Evolutionary conservation across 2,797 vertebrate genomes (phyloP), one percentile per base, ranked within the genome.

Genomic region (Pelobates cultripes): DNA sequence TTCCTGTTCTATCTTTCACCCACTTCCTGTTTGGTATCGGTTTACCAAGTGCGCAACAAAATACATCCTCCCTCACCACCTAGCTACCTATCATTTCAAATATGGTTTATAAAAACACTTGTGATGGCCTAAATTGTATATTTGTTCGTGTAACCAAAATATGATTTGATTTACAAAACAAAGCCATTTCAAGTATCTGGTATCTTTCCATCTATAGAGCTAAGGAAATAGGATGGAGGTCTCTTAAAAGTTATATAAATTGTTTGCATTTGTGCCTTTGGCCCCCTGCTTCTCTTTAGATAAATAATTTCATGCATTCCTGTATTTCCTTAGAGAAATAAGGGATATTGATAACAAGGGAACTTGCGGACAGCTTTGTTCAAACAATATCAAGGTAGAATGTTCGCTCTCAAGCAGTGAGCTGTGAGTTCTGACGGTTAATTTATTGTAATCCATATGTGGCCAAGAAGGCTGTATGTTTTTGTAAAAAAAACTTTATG

Each of bases 291-390:
- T 74, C 53, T 70, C 76, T 63, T 78, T 78, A 63, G 53, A 83
- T 83, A 83, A 83, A 83, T 74, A 83, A 78, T 78, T 75, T 83
- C 12, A 40, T 41, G 73, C 76, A 78, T 83, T 83, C 71, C 55
- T 69, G 71, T 42, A 63, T 83, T 83, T 83, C 81, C 81, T 83
- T 67, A 8, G 81, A 70, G 71, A 83, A 83, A 78, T 45, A 63
- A 70, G 69, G 14, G 64, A 78, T 73, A 78, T 68, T 74, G 64
- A 83, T 78, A 78, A 72, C 53, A 70, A 76, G 17, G 47, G n/a
- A 70, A 78, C 51, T 60, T 74, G 81, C 81, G 74, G 81, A 83
- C 75, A 73, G 47, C 40, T 45, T 15, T 61, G n/a, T 69, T 68
- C 40, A 78, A 61, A 73, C 75, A 78, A 28, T 42, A 73, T 76